Conservation (phyloP, 2,113 vertebrate species). For the Paratilapia polleni region DNA sequence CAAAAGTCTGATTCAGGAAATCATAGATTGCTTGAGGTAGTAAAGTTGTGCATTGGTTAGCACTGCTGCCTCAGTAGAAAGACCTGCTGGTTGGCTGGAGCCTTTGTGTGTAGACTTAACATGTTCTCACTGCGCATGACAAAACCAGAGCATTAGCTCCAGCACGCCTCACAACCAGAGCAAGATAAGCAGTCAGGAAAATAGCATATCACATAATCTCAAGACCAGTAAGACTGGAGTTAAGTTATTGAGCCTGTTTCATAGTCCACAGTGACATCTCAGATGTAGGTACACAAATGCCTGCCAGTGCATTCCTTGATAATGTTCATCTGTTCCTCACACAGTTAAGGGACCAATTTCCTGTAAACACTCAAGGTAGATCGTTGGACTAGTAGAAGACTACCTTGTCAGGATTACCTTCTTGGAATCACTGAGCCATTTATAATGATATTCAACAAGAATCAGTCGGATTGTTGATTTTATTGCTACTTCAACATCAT, state of each 20-base stretch:
- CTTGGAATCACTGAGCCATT: constrained; percentile 45
- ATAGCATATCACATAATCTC: too few species aligned
- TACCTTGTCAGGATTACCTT: constrained; percentile 40
- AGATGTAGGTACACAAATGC: constrained; percentile 20
- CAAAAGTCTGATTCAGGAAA: too few species aligned
- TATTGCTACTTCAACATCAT: background rate
- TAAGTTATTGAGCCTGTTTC: constrained; percentile 3
- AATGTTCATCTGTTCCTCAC: constrained; percentile 45
- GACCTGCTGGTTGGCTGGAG: too few species aligned
- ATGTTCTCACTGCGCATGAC: too few species aligned
- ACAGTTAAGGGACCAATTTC: constrained; percentile 62
- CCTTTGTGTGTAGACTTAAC: too few species aligned
- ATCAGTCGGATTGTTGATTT: constrained; percentile 48
- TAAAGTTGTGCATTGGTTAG: too few species aligned
- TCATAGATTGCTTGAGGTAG: too few species aligned
- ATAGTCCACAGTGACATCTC: background rate
- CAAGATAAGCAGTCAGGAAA: too few species aligned
- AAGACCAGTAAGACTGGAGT: background rate
- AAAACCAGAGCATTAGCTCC: too few species aligned
- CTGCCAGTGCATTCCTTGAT: constrained; percentile 25
- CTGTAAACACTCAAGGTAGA: constrained; percentile 58
- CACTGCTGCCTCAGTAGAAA: too few species aligned
- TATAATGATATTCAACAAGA: constrained; percentile 35
- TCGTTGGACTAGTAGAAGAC: constrained; percentile 55
- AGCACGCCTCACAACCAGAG: too few species aligned